Evolutionary conservation across 2,888 invertebrate species (phyloP), one percentile per base, ranked within the genome.

Genomic region (Athripsodes cinereus): DNA sequence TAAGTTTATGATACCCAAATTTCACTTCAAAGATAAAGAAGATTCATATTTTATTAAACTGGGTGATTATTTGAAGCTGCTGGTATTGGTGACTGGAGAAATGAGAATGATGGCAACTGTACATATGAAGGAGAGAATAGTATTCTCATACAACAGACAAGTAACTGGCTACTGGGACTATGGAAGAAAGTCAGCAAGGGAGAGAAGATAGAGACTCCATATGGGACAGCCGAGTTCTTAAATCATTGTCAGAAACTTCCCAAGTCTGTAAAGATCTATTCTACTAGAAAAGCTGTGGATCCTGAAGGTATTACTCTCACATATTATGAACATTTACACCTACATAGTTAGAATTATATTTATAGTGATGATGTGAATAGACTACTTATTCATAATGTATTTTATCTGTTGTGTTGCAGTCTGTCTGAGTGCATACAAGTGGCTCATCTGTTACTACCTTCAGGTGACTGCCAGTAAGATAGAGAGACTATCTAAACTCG

Each of bases 121-220:
- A 95, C 88, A 0, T 95, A 92, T 69, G 94, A 95, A 73, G 94
- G 95, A 0, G 94, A 95, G 76, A 93, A 92, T 76, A 91, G 92
- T 68, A 87, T 95, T 1, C 75, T 95, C 13, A 81, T 92, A 55
- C 93, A 94, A 72, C 92, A 92, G 78, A 83, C 90, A 50, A 88
- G 89, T 72, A 94, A 94, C 74, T 94, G 91, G 86, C 76, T 95
- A 13, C 71, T 94, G 20, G 79, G 73, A 62, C 72, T 82, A 34
- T 87, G 86, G 84, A 69, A 74, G 0, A 68, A 73, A 19, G 62
- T 81, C 2, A 60, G 67, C 35, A 66, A 69, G 50, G 68, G 77
- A 22, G 69, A 74, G 16, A 53, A 66, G 0, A 71, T 80, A 58
- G 73, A 76, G 56, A 79, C 86, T 1, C 92, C 92, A 0, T 72